Percentiles rank a stretch among this genome's conserved stretches.
These are phyloP conservation scores for Myotis daubentonii DNA, from an alignment of 2,797 vertebrate genomes.

Conservation along the genomic window DNA sequence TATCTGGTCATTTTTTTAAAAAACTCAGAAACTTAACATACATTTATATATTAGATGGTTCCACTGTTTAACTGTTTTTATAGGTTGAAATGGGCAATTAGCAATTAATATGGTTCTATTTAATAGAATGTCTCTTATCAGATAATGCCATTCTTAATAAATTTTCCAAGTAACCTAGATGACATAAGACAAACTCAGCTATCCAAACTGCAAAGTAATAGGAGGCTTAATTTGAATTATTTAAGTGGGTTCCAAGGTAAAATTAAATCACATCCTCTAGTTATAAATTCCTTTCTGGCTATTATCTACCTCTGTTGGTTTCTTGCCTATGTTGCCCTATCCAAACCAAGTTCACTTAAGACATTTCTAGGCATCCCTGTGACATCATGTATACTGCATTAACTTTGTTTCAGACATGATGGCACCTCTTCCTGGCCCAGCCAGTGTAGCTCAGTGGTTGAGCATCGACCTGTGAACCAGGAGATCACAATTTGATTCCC, in stretches of 20 bases:
- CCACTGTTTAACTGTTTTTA: background rate
- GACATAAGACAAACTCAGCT: background rate
- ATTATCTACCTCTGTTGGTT: background rate
- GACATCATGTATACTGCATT: background rate
- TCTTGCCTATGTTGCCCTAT: constrained; percentile 40
- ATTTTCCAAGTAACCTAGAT: background rate
- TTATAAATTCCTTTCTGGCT: constrained; percentile 50
- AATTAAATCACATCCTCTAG: constrained; percentile 73
- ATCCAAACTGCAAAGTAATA: background rate
- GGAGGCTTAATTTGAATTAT: background rate
- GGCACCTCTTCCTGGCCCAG: background rate
- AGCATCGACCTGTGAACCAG: too few relatives aligned
- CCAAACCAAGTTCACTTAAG: constrained; percentile 76
- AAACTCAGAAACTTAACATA: background rate
- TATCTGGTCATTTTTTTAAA: constrained; percentile 32
- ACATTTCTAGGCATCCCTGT: constrained; percentile 64
- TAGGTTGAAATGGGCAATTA: background rate
- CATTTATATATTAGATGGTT: background rate
- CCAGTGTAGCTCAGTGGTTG: too few relatives aligned
- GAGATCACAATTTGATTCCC: too few relatives aligned
- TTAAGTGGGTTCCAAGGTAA: constrained; percentile 48
- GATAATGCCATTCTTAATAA: background rate
- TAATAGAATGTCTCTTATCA: background rate
- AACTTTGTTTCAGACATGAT: background rate
- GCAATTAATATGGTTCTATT: background rate